Evolutionary conservation across 1,140 invertebrate species (phyloP).

Genomic region (Hylaeus anthracinus): DNA sequence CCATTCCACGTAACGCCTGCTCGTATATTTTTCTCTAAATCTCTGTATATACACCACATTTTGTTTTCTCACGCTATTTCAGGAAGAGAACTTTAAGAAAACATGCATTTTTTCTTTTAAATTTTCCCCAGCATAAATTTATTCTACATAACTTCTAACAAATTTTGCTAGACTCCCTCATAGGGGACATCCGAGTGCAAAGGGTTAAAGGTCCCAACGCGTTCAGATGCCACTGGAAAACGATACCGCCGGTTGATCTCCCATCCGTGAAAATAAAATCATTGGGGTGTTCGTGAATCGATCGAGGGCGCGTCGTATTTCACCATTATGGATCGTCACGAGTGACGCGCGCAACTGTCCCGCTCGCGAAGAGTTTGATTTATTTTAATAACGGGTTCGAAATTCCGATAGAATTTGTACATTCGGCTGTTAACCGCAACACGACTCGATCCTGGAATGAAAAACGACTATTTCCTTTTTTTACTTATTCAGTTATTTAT

Average conservation of each 20-base stretch:
- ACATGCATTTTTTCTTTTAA: too few relatives aligned
- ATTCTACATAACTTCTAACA: too few relatives aligned
- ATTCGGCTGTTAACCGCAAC: constrained; percentile 17
- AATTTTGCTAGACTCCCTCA: too few relatives aligned
- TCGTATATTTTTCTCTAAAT: too few relatives aligned
- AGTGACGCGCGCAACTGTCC: constrained; percentile 33
- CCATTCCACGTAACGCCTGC: too few relatives aligned
- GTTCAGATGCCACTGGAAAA: constrained; percentile 8
- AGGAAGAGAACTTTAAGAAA: too few relatives aligned
- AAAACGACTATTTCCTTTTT: constrained; percentile 9
- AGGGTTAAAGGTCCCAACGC: too few relatives aligned
- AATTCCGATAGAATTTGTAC: constrained; percentile 30
- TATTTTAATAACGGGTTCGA: constrained; percentile 34
- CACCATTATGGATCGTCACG: constrained; percentile 47
- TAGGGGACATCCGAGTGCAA: too few relatives aligned
- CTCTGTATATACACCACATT: too few relatives aligned
- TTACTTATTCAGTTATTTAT: not conserved
- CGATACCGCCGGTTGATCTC: constrained; percentile 33
- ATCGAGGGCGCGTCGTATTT: constrained; percentile 55
- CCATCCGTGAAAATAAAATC: constrained; percentile 25
- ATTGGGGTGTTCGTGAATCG: constrained; percentile 30
- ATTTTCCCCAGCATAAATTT: too few relatives aligned
- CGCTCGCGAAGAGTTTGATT: constrained; percentile 34
- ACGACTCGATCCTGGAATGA: constrained; percentile 19
- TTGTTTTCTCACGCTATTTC: too few relatives aligned